Percentiles rank a stretch among this genome's conserved stretches.
phyloP scores from a whole-genome alignment of 2,888 invertebrate genomes.

The Seira ritae region DNA sequence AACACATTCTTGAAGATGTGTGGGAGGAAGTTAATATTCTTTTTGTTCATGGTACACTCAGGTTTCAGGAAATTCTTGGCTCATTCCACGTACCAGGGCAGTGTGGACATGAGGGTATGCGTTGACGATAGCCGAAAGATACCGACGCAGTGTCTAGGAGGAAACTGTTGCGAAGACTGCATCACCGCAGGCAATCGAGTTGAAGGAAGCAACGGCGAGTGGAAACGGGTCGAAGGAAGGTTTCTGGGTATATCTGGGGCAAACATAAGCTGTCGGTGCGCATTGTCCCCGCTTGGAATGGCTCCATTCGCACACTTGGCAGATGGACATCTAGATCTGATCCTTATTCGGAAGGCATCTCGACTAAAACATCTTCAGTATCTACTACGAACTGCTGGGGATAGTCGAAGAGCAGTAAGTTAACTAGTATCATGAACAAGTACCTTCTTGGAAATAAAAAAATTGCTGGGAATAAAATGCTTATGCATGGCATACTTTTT shows the following conservation, averaged over 20 bases:
- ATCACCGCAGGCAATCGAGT: slow-evolving; percentile 48
- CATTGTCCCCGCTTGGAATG: slow-evolving; percentile 85
- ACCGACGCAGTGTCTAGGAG: slow-evolving; percentile 69
- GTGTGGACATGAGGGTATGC: slow-evolving; percentile 70
- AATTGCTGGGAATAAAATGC: too few species aligned
- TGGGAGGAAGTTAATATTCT: too few species aligned
- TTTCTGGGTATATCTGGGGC: slow-evolving; percentile 87
- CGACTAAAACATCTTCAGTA: slow-evolving; percentile 84
- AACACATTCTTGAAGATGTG: too few species aligned
- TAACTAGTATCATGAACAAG: slow-evolving; percentile 1
- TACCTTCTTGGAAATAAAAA: background rate
- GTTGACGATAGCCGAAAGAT: slow-evolving; percentile 67
- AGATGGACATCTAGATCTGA: slow-evolving; percentile 87
- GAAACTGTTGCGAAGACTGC: slow-evolving; percentile 71
- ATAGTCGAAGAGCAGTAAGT: slow-evolving; percentile 81
- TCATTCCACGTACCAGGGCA: slow-evolving; percentile 71
- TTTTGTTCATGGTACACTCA: too few species aligned
- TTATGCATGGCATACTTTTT: background rate
- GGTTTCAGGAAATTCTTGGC: slow-evolving; percentile 69
- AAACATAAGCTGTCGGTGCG: slow-evolving; percentile 86
- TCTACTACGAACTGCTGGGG: slow-evolving; percentile 81
- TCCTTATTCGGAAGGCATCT: slow-evolving; percentile 84
- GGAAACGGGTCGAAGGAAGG: slow-evolving; percentile 81
- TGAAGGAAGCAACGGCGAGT: slow-evolving; percentile 70
- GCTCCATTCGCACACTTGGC: slow-evolving; percentile 87